phyloP scores from a whole-genome alignment of 2,888 invertebrate species.

The Volucella inanis region DNA sequence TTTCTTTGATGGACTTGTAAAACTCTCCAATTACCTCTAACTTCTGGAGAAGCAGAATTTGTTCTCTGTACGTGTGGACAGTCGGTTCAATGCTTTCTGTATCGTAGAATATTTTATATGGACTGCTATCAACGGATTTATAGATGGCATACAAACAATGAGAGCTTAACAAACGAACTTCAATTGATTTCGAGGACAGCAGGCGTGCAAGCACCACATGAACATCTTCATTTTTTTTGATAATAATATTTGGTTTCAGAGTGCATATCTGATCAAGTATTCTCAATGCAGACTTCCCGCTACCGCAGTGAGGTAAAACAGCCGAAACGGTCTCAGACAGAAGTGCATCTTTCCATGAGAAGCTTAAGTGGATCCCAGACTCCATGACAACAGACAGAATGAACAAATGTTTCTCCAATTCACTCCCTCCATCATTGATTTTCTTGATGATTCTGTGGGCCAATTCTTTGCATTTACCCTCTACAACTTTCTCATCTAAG shows the following conservation, averaged over 20 bases:
- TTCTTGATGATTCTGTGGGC: constrained; percentile 19
- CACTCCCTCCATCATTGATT: constrained; percentile 1
- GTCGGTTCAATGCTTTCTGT: constrained; percentile 89
- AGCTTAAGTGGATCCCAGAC: constrained; percentile 85
- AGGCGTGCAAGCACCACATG: constrained; percentile 85
- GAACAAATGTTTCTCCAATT: constrained; percentile 82
- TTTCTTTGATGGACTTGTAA: constrained; percentile 84
- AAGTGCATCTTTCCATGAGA: constrained; percentile 55
- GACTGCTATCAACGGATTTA: constrained; percentile 77
- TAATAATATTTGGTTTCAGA: constrained; percentile 83
- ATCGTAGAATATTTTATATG: constrained; percentile 88
- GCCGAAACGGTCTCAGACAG: constrained; percentile 44
- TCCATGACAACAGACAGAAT: constrained; percentile 85
- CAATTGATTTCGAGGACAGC: constrained; percentile 87
- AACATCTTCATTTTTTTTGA: constrained; percentile 78
- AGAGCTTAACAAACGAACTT: constrained; percentile 88
- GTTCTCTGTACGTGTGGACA: constrained; percentile 91
- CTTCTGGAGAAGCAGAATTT: constrained; percentile 89
- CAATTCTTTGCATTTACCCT: constrained; percentile 36
- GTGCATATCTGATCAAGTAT: constrained; percentile 81
- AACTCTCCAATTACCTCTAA: constrained; percentile 87
- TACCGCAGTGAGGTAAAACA: constrained; percentile 77
- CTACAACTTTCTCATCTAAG: constrained; percentile 69
- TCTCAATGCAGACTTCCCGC: constrained; percentile 78
- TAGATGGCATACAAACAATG: constrained; percentile 90